These are phyloP conservation scores for Peromyscus nudipes DNA, from an alignment of 2,797 vertebrate species.

Conservation along the genomic window DNA sequence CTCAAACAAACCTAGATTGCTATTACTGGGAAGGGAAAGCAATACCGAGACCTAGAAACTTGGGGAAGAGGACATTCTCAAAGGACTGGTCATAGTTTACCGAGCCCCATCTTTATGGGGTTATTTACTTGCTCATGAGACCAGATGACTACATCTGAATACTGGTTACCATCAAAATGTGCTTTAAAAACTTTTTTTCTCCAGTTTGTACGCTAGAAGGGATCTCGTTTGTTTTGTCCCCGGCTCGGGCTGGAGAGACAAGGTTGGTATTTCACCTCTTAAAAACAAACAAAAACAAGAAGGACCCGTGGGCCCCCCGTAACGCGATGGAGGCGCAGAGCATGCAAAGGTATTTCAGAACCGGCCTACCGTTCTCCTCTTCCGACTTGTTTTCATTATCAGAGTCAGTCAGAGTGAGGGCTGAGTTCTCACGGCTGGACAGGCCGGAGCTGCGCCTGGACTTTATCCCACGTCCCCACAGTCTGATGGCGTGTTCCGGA, in stretches of 20 bases:
- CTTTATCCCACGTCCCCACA: conserved; percentile 95
- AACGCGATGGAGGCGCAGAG: not conserved
- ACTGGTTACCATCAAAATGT: conserved; percentile 24
- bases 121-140: conserved; percentile 77
- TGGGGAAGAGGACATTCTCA: conserved; percentile 64
- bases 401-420: conserved; percentile 96
- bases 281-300: not conserved
- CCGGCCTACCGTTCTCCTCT: conserved; percentile 95
- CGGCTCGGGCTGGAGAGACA: conserved; percentile 39
- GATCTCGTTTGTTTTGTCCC: conserved; percentile 35
- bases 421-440: conserved; percentile 97
- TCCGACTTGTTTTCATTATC: conserved; percentile 98
- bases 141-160: conserved; percentile 29
- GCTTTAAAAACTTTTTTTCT: conserved; percentile 54
- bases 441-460: conserved; percentile 95
- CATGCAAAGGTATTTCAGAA: conserved; percentile 65
- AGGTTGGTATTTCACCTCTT: conserved; percentile 62
- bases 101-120: conserved; percentile 54
- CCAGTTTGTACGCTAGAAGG: not conserved
- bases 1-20: not conserved
- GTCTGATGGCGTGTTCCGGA: conserved; percentile 94
- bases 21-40: conserved; percentile 73
- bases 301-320: rapidly evolving
- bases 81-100: conserved; percentile 74
- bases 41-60: conserved; percentile 77